Evolutionary conservation across 2,888 invertebrate species (phyloP).

Genomic region (Leptopilina drosophilae): DNA sequence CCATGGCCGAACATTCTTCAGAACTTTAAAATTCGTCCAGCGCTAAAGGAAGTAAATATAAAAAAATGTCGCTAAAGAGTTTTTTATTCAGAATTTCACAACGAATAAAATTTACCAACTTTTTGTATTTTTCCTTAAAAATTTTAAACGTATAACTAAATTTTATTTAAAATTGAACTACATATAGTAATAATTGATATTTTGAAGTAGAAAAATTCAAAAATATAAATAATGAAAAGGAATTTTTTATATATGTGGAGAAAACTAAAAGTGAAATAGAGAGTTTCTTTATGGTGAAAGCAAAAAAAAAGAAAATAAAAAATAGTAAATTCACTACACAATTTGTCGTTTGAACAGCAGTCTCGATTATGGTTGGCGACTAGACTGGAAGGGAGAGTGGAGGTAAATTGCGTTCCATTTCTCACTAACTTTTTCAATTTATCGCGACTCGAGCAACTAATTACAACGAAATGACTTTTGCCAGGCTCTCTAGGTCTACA

Average conservation of each 20-base stretch:
- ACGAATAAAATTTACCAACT: too few relatives aligned
- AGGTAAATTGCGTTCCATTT: constrained; percentile 72
- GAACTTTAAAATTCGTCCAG: too few relatives aligned
- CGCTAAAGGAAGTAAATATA: too few relatives aligned
- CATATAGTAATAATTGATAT: too few relatives aligned
- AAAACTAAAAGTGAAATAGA: background rate
- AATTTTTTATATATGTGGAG: background rate
- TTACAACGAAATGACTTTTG: constrained; percentile 73
- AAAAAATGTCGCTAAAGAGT: too few relatives aligned
- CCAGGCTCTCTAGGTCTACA: constrained; percentile 50
- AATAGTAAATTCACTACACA: constrained; percentile 9
- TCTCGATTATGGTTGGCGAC: constrained; percentile 46
- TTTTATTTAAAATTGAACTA: too few relatives aligned
- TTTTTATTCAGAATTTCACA: too few relatives aligned
- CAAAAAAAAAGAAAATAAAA: background rate
- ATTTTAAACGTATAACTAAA: too few relatives aligned
- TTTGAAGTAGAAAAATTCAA: too few relatives aligned
- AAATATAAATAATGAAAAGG: background rate
- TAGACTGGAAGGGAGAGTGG: constrained; percentile 46
- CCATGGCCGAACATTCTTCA: too few relatives aligned
- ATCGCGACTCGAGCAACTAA: constrained; percentile 72
- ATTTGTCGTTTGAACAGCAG: constrained; percentile 26
- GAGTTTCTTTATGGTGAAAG: background rate
- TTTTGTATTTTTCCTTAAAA: too few relatives aligned
- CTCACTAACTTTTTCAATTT: constrained; percentile 75